Conservation (phyloP, 2,888 invertebrate species). For the Lasioglossum oenotherae region DNA sequence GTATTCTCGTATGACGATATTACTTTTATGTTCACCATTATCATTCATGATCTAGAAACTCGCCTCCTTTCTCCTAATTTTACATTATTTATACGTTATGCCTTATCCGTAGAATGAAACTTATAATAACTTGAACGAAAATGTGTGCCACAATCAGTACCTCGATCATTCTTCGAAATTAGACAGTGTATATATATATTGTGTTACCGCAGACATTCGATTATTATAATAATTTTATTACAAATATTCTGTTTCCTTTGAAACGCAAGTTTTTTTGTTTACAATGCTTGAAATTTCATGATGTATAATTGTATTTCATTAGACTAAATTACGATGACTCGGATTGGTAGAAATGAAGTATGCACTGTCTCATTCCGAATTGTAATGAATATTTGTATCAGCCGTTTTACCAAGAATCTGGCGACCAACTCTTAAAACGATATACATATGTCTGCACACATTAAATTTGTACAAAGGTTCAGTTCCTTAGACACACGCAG, state of each 20-base stretch:
- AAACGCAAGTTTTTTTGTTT: constrained; percentile 18
- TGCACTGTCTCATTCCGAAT: constrained; percentile 65
- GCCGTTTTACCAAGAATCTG: constrained; percentile 67
- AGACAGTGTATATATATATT: constrained; percentile 53
- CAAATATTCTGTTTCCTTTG: constrained; percentile 14
- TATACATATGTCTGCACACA: constrained; percentile 57
- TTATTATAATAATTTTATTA: constrained; percentile 35
- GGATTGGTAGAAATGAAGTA: constrained; percentile 22
- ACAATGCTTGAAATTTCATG: constrained; percentile 28
- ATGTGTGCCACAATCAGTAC: constrained; percentile 46
- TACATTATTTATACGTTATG: constrained; percentile 64
- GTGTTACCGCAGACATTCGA: constrained; percentile 6
- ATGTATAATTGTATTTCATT: constrained; percentile 2
- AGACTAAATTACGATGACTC: background rate
- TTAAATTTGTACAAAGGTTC: constrained; percentile 66
- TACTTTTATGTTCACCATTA: constrained; percentile 47
- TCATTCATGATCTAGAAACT: constrained; percentile 60
- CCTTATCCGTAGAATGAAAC: constrained; percentile 50
- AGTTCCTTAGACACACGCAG: constrained; percentile 55
- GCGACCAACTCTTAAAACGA: constrained; percentile 68
- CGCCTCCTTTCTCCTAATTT: constrained; percentile 47
- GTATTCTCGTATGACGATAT: constrained; percentile 42
- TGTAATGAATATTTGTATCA: constrained; percentile 30
- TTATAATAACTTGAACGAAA: constrained; percentile 57
- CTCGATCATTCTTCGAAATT: constrained; percentile 48